Conservation (phyloP, 2,113 vertebrate species). For the Steatornis caripensis region DNA sequence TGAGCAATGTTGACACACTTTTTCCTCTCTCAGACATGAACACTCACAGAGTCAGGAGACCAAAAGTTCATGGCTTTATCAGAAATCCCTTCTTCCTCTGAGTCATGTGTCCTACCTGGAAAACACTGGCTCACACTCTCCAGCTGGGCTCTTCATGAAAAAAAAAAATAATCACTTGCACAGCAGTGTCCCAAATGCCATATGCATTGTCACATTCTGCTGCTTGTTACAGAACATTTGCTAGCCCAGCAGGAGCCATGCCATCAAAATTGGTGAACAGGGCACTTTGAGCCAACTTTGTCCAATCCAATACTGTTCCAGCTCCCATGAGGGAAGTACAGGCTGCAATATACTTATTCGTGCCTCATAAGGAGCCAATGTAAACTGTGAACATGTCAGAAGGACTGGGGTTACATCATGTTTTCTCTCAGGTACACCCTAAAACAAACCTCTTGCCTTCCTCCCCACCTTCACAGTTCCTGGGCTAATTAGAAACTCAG, state of each 20-base stretch:
- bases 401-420: fast-evolving
- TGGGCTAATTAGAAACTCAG: not conserved
- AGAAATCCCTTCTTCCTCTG: not conserved
- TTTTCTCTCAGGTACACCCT: not conserved
- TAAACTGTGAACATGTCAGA: not conserved
- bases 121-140: not conserved
- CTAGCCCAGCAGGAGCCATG: not conserved
- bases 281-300: not conserved
- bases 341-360: not conserved
- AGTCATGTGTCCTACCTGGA: not conserved
- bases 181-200: not conserved
- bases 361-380: not conserved
- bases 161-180: constrained; percentile 13
- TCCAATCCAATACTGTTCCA: not conserved
- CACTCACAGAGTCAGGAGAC: not conserved
- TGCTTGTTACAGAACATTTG: constrained; percentile 19
- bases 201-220: not conserved
- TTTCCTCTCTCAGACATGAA: not conserved
- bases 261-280: not conserved
- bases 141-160: not conserved
- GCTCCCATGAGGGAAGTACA: not conserved
- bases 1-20: not conserved
- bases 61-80: not conserved
- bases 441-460: not conserved
- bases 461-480: not conserved